A percentile compares a stretch with the other conserved stretches of the same genome.
These are phyloP conservation scores for Ostrea edulis DNA, from an alignment of 1,140 invertebrate genomes.

Conservation along the genomic window DNA sequence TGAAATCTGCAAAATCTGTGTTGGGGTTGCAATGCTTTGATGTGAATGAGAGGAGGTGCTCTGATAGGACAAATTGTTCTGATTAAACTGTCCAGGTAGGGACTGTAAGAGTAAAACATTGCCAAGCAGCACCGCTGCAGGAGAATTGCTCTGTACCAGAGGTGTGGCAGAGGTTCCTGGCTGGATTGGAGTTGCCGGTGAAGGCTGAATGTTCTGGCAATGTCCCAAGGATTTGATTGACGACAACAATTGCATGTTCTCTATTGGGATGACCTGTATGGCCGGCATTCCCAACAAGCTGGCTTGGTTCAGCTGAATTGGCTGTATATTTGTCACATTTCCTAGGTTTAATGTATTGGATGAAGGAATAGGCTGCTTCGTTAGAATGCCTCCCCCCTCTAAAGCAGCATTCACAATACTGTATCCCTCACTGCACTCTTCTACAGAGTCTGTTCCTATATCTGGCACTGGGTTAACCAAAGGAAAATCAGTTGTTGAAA, in stretches of 20 bases:
- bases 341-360: conserved; percentile 43
- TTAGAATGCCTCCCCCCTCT: conserved; percentile 46
- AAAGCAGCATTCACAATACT: conserved; percentile 55
- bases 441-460: conserved; percentile 49
- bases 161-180: neutral
- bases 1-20: neutral
- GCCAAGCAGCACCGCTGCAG: conserved; percentile 46
- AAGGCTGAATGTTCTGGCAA: neutral
- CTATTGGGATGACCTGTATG: conserved; percentile 54
- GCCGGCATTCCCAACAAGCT: conserved; percentile 49
- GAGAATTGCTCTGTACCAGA: conserved; percentile 34
- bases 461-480: conserved; percentile 49
- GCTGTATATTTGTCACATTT: conserved; percentile 47
- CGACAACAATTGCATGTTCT: conserved; percentile 45
- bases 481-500: conserved; percentile 53
- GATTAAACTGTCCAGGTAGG: conserved; percentile 12
- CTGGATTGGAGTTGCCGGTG: neutral
- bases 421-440: conserved; percentile 55
- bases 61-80: neutral
- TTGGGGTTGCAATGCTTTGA: neutral
- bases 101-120: conserved; percentile 49
- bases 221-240: neutral
- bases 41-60: neutral
- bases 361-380: conserved; percentile 32
- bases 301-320: conserved; percentile 41